Evolutionary conservation across 2,888 invertebrate genomes (phyloP).

Genomic region (Phalangium opilio): DNA sequence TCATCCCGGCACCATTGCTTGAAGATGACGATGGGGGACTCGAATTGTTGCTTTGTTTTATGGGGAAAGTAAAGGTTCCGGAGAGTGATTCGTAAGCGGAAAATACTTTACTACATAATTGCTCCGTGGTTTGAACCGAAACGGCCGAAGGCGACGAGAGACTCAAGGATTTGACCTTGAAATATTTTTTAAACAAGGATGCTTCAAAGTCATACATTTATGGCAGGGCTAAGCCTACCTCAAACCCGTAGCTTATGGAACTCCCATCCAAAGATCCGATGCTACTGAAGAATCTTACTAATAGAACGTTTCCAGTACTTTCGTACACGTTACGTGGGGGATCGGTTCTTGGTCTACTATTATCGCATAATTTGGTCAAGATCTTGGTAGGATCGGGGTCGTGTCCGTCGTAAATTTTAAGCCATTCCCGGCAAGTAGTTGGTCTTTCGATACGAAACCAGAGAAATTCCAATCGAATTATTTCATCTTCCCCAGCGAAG

Average conservation of each 20-base stretch:
- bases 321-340: conserved; percentile 14
- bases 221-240: no score
- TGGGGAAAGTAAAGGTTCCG: no score
- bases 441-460: conserved; percentile 19
- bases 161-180: no score
- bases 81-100: no score
- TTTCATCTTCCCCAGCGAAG: conserved; percentile 47
- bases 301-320: conserved; percentile 17
- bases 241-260: conserved; percentile 40
- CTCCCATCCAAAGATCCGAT: conserved; percentile 86
- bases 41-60: no score
- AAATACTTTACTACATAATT: conserved; percentile 14
- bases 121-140: conserved; percentile 13
- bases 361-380: conserved; percentile 87
- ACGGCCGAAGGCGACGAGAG: conserved; percentile 9
- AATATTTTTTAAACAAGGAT: no score
- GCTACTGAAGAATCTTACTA: conserved; percentile 42
- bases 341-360: conserved; percentile 28
- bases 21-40: no score
- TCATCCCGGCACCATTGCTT: conserved; percentile 12
- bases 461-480: conserved; percentile 70
- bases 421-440: conserved; percentile 31
- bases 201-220: no score
- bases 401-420: conserved; percentile 74
- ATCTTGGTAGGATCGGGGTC: conserved; percentile 77